Evolutionary conservation across 1,140 invertebrate genomes (phyloP).

Genomic region (Drosophila setifemur): DNA sequence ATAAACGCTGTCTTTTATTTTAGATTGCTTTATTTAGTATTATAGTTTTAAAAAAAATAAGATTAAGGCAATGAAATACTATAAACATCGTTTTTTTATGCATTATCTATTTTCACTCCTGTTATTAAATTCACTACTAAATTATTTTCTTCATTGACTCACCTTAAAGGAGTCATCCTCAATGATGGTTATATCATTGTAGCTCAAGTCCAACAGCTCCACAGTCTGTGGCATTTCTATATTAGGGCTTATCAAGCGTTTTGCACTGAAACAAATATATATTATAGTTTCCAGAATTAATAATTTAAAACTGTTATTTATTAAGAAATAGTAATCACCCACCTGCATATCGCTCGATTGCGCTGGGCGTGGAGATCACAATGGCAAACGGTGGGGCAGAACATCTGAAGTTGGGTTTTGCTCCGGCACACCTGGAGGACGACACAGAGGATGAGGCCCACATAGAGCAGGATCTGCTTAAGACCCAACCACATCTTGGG

Average conservation of each 20-base stretch:
- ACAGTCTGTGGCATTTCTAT: conserved; percentile 69
- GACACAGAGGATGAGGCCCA: conserved; percentile 67
- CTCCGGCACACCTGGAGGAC: conserved; percentile 64
- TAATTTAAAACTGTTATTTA: too few relatives aligned
- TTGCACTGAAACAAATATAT: conserved; percentile 39
- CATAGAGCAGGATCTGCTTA: conserved; percentile 67
- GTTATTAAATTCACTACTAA: not conserved
- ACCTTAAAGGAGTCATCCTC: conserved; percentile 74
- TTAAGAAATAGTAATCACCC: conserved; percentile 1
- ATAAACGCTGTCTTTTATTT: too few relatives aligned
- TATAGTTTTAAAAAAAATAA: too few relatives aligned
- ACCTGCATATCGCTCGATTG: conserved; percentile 81
- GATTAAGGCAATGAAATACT: too few relatives aligned
- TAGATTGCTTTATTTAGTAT: too few relatives aligned
- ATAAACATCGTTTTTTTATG: too few relatives aligned
- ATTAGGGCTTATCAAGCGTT: conserved; percentile 72
- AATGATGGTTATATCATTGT: conserved; percentile 79
- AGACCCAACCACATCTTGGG: conserved; percentile 72
- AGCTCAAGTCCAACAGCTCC: conserved; percentile 74
- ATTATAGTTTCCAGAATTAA: not conserved
- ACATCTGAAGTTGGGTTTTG: conserved; percentile 55
- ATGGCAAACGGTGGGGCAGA: conserved; percentile 68
- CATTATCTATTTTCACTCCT: too few relatives aligned
- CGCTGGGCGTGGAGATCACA: conserved; percentile 66
- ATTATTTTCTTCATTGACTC: not conserved